Conservation (phyloP, 2,113 vertebrate genomes). For the Albula goreensis region DNA sequence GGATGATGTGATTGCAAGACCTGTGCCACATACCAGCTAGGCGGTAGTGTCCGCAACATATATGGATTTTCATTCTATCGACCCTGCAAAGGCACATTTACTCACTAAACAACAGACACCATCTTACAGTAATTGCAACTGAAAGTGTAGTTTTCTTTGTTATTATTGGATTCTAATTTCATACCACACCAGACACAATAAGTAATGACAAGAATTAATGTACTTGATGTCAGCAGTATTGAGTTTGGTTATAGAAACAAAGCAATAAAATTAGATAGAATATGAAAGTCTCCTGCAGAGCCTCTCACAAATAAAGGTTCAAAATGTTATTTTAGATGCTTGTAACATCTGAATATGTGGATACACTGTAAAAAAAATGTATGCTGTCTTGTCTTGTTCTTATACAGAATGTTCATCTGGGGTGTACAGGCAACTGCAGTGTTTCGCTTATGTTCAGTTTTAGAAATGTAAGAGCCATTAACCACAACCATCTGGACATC, state of each 20-base stretch:
- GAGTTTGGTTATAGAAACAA: background rate
- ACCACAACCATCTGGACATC: slow-evolving; percentile 22
- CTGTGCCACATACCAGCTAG: background rate
- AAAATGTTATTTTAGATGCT: too few relatives aligned
- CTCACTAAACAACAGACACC: background rate
- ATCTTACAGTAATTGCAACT: background rate
- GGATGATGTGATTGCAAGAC: background rate
- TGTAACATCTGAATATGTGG: too few relatives aligned
- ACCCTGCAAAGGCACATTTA: background rate
- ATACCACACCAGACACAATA: background rate
- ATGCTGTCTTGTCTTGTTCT: too few relatives aligned
- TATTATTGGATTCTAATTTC: background rate
- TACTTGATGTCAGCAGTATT: background rate
- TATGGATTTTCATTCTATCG: background rate
- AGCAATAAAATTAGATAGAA: background rate
- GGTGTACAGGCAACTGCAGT: too few relatives aligned
- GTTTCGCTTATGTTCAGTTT: background rate
- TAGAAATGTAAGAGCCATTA: background rate
- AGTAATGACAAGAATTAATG: background rate
- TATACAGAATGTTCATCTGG: too few relatives aligned
- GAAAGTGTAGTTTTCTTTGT: background rate
- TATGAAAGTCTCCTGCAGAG: background rate
- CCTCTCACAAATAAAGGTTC: too few relatives aligned
- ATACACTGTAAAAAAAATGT: background rate
- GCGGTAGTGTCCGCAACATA: background rate